Base-by-base conservation (phyloP, 2,113 vertebrate genomes). In the Notiomystis cincta region DNA sequence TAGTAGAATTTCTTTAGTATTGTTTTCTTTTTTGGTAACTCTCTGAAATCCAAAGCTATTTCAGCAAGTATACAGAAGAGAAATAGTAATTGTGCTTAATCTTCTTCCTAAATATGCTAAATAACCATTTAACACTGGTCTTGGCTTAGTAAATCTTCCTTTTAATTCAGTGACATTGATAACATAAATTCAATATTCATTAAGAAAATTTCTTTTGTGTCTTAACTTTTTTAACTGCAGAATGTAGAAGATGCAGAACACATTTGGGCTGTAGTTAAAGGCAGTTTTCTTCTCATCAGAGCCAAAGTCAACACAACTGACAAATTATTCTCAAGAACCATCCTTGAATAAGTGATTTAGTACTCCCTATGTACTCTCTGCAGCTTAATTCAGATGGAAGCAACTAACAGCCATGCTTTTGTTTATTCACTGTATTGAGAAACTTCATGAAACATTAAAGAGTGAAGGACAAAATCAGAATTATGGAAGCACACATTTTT, bases 351-450 rank as follows among this genome's bases (percentile, higher is more conserved):
- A 38, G 47, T 65, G 47, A 85, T 67, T 87, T 61, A 91, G 37
- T 44, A 37, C 12, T n/a, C 40, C 19, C 6, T 20, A 25, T 9
- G 13, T 50, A 76, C 17, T 23, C 0, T 0, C 19, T 89, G 56
- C 21, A 50, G 11, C 30, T 61, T 70, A 58, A 75, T 70, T 62
- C 31, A 69, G 38, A 73, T 3, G 56, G 24, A 86, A 80, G 10
- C 18, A 35, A 84, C 6, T 66, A 84, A 89, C 0, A 70, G 42
- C 7, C 38, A 67, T 48, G 50, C 8, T 78, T 73, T 70, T 70
- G 48, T 78, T 73, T 85, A 51, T 62, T 61, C 31, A 56, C 24
- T 77, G 5, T 27, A 21, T 4, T 58, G 21, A 82, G 57, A 82
- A 84, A 66, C 30, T 82, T 62, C 8, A 66, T 19, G 35, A 81